Conservation (phyloP, 1,140 invertebrate genomes). For the Lepidurus arcticus region DNA sequence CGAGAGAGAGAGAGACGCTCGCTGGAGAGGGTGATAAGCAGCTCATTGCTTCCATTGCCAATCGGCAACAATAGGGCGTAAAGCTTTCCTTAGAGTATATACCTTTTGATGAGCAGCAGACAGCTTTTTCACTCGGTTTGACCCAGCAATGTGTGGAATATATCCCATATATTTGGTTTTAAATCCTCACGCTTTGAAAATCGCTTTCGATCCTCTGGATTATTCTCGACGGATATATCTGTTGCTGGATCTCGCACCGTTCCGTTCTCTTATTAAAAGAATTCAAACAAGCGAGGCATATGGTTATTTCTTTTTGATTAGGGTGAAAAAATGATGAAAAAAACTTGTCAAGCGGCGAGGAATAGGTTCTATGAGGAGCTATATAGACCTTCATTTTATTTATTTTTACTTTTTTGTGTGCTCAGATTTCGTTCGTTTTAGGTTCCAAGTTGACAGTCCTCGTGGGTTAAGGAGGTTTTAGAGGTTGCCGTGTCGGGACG, state of each 20-base stretch:
- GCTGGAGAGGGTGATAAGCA: conserved; percentile 11
- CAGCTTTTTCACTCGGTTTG: not conserved
- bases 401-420: not conserved
- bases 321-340: not conserved
- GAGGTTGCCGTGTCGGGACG: conserved; percentile 12
- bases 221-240: not conserved
- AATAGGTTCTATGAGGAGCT: not conserved
- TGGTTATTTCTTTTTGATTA: conserved; percentile 2
- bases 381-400: not conserved
- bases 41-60: not conserved
- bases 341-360: not conserved
- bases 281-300: not conserved
- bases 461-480: not conserved
- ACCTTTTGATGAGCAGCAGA: not conserved
- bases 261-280: not conserved
- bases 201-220: not conserved
- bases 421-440: not conserved
- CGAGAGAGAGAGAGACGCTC: not conserved
- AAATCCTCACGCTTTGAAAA: no score
- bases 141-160: not conserved
- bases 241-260: not conserved
- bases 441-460: not conserved
- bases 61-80: not conserved
- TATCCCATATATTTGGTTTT: no score
- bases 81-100: not conserved